phyloP scores from a whole-genome alignment of 2,113 vertebrate species.

The Theristicus caerulescens region DNA sequence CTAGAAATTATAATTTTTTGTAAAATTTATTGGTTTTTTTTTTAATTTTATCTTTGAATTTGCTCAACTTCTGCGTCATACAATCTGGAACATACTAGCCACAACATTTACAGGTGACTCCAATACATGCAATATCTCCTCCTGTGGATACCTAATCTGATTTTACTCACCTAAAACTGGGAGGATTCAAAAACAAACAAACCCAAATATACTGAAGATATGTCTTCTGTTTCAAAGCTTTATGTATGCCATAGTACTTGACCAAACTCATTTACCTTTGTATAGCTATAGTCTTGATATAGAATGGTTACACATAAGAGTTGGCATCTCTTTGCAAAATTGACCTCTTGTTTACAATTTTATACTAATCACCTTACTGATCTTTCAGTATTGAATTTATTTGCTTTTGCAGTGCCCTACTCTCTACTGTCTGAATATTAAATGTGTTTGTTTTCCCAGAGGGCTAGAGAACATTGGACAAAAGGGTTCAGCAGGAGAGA shows the following conservation, averaged over 20 bases:
- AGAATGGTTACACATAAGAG: constrained; percentile 33
- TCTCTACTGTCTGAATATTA: constrained; percentile 91
- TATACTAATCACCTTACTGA: constrained; percentile 67
- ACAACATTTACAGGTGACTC: not conserved
- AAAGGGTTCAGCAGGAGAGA: constrained; percentile 97
- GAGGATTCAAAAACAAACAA: not conserved
- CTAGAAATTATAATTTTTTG: not conserved
- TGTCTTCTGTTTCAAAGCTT: not conserved
- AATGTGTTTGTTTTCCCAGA: constrained; percentile 99
- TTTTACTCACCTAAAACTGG: not conserved
- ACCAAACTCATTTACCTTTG: not conserved
- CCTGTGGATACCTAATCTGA: not conserved
- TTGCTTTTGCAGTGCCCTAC: constrained; percentile 75
- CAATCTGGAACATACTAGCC: not conserved
- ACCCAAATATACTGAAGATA: not conserved
- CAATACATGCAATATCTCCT: not conserved
- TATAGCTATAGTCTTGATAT: not conserved
- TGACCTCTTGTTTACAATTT: constrained; percentile 63
- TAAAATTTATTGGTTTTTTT: not conserved
- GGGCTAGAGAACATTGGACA: constrained; percentile 98
- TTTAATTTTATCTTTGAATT: not conserved
- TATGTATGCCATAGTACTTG: not conserved
- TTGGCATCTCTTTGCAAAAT: constrained; percentile 70
- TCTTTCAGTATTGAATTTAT: constrained; percentile 75
- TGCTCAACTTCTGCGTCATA: not conserved